A percentile compares a stretch with the other conserved stretches of the same genome.
Conservation (phyloP, 37 sponge, comb jelly and placozoan genomes). For the Mnemiopsis leidyi region DNA sequence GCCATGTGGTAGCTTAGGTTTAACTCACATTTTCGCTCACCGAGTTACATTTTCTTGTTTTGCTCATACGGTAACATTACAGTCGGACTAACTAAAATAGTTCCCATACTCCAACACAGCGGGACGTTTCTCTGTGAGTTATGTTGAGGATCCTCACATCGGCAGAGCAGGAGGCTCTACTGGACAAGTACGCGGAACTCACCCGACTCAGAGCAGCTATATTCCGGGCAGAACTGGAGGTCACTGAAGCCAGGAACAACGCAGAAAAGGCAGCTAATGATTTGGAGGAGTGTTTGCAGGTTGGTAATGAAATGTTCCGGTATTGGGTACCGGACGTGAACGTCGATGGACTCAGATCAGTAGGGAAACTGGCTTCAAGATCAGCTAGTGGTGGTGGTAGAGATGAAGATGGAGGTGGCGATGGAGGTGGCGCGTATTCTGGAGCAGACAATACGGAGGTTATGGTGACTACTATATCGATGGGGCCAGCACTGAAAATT, state of each 20-base stretch:
- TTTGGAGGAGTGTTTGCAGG: not conserved
- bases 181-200: not conserved
- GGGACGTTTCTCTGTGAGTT: too few species aligned
- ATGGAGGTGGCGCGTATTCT: not conserved
- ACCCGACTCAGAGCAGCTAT: not conserved
- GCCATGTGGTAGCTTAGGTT: too few species aligned
- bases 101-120: not conserved
- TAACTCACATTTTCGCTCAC: too few species aligned
- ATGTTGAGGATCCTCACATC: not conserved
- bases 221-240: not conserved
- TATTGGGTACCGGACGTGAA: not conserved
- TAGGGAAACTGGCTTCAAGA: not conserved
- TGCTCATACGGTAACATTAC: too few species aligned
- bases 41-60: too few species aligned
- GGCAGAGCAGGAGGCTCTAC: not conserved
- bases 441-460: not conserved
- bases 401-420: not conserved
- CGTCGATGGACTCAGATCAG: too few species aligned
- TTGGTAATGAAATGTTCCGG: not conserved
- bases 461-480: not conserved
- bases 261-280: not conserved
- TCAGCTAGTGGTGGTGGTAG: not conserved
- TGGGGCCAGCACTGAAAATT: not conserved
- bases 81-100: too few species aligned
- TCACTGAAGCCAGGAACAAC: not conserved